Conservation (phyloP, 2,797 vertebrate genomes). For the Coccyzus lansbergi region DNA sequence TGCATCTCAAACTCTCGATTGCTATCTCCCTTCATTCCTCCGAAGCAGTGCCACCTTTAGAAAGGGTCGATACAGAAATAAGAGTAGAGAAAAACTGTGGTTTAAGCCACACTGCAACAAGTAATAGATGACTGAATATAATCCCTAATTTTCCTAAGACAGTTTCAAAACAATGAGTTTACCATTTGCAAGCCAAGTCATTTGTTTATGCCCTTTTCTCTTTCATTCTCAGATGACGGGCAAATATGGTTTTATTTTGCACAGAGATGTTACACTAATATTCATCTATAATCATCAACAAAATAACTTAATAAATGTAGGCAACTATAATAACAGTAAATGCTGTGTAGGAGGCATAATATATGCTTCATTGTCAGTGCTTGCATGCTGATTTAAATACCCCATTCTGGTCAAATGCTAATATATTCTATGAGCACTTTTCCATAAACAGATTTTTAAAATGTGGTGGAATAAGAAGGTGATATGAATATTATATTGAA, state of each 20-base stretch:
- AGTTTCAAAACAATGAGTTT: neutral
- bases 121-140: neutral
- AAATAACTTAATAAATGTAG: slow-evolving; percentile 61
- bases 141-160: neutral
- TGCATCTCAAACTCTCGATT: neutral
- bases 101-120: neutral
- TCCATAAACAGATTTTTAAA: slow-evolving; percentile 39
- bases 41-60: neutral
- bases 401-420: slow-evolving; percentile 56
- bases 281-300: slow-evolving; percentile 51
- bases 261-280: slow-evolving; percentile 16
- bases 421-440: slow-evolving; percentile 23
- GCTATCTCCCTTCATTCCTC: neutral
- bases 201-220: neutral
- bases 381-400: slow-evolving; percentile 31
- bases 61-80: neutral
- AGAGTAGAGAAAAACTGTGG: neutral
- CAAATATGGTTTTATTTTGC: slow-evolving; percentile 3
- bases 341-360: slow-evolving; percentile 55
- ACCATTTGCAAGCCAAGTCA: neutral
- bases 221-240: neutral
- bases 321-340: slow-evolving; percentile 49
- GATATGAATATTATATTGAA: slow-evolving; percentile 35
- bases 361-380: slow-evolving; percentile 6
- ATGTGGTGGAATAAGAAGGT: slow-evolving; percentile 26